phyloP scores from a whole-genome alignment of 2,113 vertebrate genomes.

The Corythornis cristatus region DNA sequence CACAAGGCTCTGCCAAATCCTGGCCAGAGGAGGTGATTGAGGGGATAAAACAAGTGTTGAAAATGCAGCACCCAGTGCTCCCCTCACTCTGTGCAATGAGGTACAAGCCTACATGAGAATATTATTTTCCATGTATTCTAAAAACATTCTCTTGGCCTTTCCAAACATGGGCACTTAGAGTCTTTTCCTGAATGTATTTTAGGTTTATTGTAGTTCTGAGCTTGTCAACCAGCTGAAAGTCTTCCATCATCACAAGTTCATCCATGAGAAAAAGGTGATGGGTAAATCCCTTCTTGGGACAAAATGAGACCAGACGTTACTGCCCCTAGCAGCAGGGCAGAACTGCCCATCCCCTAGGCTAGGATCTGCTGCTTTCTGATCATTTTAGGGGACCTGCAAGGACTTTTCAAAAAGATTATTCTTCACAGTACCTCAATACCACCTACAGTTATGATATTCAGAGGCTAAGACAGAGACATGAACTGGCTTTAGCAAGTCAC shows the following conservation, averaged over 20 bases:
- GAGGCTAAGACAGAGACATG: neutral
- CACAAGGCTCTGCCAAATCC: neutral
- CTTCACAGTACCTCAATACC: neutral
- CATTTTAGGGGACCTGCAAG: neutral
- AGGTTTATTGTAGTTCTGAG: neutral
- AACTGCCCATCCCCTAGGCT: accelerated
- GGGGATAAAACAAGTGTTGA: neutral
- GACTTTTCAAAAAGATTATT: neutral
- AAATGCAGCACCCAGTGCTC: neutral
- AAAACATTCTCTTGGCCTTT: neutral
- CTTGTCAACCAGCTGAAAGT: neutral
- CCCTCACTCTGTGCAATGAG: accelerated
- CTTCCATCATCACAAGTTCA: neutral
- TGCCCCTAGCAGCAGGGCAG: neutral
- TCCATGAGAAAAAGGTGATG: neutral
- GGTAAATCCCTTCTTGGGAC: neutral
- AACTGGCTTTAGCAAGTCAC: neutral
- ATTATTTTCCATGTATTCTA: neutral
- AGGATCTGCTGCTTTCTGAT: neutral
- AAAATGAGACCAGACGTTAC: neutral
- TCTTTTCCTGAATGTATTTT: neutral
- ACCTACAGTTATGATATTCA: neutral
- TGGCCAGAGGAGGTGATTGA: neutral
- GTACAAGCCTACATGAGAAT: neutral
- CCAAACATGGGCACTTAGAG: neutral